These are phyloP conservation scores for Hedya salicella DNA, from an alignment of 2,888 invertebrate genomes.

Conservation along the genomic window DNA sequence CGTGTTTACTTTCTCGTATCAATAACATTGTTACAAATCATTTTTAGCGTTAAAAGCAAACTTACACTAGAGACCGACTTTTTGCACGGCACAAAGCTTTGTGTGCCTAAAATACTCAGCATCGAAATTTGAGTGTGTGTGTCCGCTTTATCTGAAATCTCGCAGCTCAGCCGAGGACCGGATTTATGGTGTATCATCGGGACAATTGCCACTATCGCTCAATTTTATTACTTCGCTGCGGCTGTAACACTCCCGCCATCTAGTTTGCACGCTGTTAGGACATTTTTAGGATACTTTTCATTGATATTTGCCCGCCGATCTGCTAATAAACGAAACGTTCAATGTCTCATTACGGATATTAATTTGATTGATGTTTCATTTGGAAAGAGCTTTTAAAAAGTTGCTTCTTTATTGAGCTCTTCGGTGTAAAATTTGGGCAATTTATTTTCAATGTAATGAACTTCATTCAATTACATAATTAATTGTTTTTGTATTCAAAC, in stretches of 20 bases:
- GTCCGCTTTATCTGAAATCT: constrained; percentile 22
- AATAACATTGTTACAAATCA: no score
- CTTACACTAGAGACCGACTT: no score
- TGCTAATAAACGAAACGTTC: not conserved
- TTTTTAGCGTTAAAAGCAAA: no score
- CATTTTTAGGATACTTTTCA: constrained; percentile 5
- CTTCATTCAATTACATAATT: no score
- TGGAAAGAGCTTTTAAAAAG: not conserved
- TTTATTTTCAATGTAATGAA: not conserved
- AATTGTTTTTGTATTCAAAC: no score
- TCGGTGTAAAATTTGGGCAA: not conserved
- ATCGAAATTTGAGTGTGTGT: not conserved
- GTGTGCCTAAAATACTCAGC: no score
- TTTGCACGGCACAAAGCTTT: no score
- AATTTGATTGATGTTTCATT: not conserved
- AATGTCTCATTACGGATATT: not conserved
- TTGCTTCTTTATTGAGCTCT: not conserved
- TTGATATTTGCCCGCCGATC: not conserved
- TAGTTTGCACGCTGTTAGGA: constrained; percentile 9
- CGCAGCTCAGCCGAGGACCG: constrained; percentile 18
- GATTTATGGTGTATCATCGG: constrained; percentile 56
- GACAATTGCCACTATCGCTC: constrained; percentile 59
- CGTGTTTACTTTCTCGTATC: no score
- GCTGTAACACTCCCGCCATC: constrained; percentile 24
- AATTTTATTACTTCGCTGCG: constrained; percentile 57